Base-by-base conservation (phyloP, 2,113 vertebrate species). In the Hucho hucho region DNA sequence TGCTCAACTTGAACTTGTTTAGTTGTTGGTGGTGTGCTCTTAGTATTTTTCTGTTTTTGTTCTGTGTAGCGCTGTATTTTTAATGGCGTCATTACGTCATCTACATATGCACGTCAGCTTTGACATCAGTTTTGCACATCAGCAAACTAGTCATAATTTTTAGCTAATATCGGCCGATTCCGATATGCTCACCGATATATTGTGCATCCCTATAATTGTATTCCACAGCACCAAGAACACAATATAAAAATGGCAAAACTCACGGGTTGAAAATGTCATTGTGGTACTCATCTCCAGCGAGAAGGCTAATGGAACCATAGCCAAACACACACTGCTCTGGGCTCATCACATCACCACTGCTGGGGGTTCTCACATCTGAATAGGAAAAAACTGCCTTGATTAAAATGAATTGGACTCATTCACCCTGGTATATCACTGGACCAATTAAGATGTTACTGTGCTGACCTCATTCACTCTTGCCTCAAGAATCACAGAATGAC, bases 251-350 rank as follows among this genome's bases (percentile, higher is more conserved):
- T 9, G 26, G 18, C 29, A 56, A 64, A 6, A 89, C 92, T 89
- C 75, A 94, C 93, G 93, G 93, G 74, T 82, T 90, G 56, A 93
- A 94, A 58, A 86, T 73, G 12, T 84, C 81, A 5, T 93, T 86
- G 0, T 89, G 82, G 0, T 92, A 91, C 24, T 92, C 91, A 0
- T 93, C 90, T 73, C 87, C 90, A 6, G 76, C 75, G 64, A 93
- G 77, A 24, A 87, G 89, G 58, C 89, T 82, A 58, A 88, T 69
- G 70, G 89, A 83, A 9, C 86, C 89, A 26, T 86, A 94, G 12
- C 91, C 89, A 73, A 93, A 93, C 1, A 92, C 83, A 29, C 89
- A 87, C 49, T 83, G 91, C 72, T 93, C 91, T 66, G 92, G 93
- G 69, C 91, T 80, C 56, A 92, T 7, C 0, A 90, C 80, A 3